phyloP scores from a whole-genome alignment of 2,888 invertebrate species.

The Synergus gifuensis region DNA sequence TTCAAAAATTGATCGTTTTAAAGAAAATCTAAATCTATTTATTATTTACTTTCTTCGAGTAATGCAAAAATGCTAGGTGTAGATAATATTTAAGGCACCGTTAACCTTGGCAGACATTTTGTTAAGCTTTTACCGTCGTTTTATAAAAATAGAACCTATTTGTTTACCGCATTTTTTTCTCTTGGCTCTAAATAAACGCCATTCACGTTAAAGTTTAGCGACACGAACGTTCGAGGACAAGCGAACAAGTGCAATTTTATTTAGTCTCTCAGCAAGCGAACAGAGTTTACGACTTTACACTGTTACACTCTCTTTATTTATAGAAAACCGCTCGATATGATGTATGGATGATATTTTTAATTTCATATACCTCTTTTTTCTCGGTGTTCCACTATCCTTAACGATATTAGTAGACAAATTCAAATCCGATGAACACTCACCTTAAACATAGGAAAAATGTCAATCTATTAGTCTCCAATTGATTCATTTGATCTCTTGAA shows the following conservation, averaged over 20 bases:
- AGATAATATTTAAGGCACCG: conserved; percentile 7
- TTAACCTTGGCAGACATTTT: conserved; percentile 36
- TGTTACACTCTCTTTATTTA: conserved; percentile 65
- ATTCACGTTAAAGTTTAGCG: conserved; percentile 34
- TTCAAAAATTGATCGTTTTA: not conserved
- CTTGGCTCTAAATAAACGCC: conserved; percentile 28
- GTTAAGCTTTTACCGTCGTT: conserved; percentile 7
- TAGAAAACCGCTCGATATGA: conserved; percentile 74
- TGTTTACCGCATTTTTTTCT: conserved; percentile 33
- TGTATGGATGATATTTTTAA: conserved; percentile 73
- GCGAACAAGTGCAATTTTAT: conserved; percentile 27
- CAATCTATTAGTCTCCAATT: not conserved
- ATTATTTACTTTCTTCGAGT: not conserved
- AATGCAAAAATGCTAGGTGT: not conserved
- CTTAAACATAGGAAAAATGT: conserved; percentile 51
- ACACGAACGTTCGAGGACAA: conserved; percentile 23
- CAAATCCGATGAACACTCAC: conserved; percentile 53
- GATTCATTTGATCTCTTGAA: not conserved
- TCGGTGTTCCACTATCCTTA: conserved; percentile 38
- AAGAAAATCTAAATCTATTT: not conserved
- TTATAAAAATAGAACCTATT: conserved; percentile 36
- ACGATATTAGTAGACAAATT: conserved; percentile 48
- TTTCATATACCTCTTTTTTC: conserved; percentile 59
- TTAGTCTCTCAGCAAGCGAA: conserved; percentile 30
- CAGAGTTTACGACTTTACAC: conserved; percentile 17